phyloP scores from a whole-genome alignment of 2,113 vertebrate genomes.

The Alaudala cheleensis region DNA sequence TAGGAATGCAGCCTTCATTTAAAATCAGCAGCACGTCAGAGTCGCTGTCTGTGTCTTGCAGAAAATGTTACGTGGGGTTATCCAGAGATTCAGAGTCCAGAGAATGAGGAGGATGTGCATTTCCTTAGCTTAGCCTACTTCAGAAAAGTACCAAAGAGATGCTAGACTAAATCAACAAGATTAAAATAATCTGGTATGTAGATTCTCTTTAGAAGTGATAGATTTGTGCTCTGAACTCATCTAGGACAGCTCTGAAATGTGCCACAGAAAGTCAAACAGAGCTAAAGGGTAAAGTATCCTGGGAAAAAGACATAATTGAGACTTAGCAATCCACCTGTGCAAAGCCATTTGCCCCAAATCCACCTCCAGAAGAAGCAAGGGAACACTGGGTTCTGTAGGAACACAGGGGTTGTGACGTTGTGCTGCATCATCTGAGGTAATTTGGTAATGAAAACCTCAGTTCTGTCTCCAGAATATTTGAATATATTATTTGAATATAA shows the following conservation, averaged over 20 bases:
- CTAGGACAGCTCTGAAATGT: neutral
- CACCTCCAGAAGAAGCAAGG: neutral
- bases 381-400: neutral
- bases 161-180: neutral
- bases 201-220: conserved; percentile 32
- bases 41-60: neutral
- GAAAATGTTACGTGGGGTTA: conserved; percentile 15
- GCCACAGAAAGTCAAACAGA: neutral
- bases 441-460: neutral
- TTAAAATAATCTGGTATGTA: conserved; percentile 11
- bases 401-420: accelerated
- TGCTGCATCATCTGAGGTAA: neutral
- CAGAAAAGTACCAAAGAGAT: neutral
- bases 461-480: neutral
- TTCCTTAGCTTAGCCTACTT: neutral
- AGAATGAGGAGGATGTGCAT: neutral
- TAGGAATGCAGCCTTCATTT: conserved; percentile 38
- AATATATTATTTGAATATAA: neutral
- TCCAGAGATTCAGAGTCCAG: neutral
- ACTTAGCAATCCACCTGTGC: neutral
- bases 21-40: neutral
- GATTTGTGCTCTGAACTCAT: conserved; percentile 45
- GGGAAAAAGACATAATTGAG: neutral
- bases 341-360: neutral
- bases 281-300: neutral